A percentile compares a stretch with the other conserved stretches of the same genome.
Conservation (phyloP, 2,113 vertebrate genomes). For the Dolichallabes microphthalmus region DNA sequence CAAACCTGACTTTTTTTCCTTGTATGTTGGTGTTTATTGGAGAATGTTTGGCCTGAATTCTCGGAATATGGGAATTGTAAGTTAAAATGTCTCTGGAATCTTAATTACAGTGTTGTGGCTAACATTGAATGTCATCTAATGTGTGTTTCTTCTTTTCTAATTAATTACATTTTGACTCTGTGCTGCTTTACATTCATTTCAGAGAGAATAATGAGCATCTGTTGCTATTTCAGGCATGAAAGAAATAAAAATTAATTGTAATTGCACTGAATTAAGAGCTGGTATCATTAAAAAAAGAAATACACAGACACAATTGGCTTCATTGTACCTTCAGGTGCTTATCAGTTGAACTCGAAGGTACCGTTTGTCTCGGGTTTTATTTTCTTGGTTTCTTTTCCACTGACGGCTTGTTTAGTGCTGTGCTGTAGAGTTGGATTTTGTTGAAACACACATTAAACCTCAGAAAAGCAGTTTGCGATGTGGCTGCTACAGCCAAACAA, state of each 20-base stretch:
- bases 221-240: conserved; percentile 20
- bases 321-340: neutral
- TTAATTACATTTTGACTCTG: conserved; percentile 37
- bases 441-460: no score
- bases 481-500: neutral
- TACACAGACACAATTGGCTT: neutral
- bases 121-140: conserved; percentile 62
- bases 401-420: neutral
- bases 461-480: no score
- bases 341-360: neutral
- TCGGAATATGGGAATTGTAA: conserved; percentile 8
- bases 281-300: neutral
- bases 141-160: conserved; percentile 25
- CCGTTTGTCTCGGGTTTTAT: neutral
- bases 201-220: conserved; percentile 57
- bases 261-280: neutral
- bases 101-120: conserved; percentile 40
- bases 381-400: neutral
- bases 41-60: neutral
- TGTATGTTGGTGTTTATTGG: neutral
- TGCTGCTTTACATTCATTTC: conserved; percentile 55
- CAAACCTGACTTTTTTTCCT: neutral
- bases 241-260: conserved; percentile 5
- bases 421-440: neutral
- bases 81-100: neutral